phyloP scores from a whole-genome alignment of 2,113 vertebrate genomes.

The Tragelaphus strepsiceros region DNA sequence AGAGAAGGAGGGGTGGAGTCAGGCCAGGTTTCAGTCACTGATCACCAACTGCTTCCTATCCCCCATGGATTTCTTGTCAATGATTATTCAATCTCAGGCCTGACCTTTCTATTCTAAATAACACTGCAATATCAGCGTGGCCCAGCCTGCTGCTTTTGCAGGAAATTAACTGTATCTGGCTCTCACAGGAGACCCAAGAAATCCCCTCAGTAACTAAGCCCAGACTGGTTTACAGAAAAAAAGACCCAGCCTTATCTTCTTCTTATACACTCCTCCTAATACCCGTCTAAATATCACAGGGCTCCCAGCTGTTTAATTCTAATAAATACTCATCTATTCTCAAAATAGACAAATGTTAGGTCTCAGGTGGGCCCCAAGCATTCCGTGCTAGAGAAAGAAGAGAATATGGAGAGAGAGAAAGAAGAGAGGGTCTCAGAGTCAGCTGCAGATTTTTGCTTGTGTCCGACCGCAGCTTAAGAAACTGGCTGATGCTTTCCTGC shows the following conservation, averaged over 20 bases:
- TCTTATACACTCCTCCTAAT: constrained; percentile 78
- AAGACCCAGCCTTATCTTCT: constrained; percentile 76
- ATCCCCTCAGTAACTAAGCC: constrained; percentile 71
- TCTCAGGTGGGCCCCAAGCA: constrained; percentile 73
- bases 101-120: constrained; percentile 85
- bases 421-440: background rate
- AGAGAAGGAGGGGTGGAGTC: background rate
- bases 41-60: constrained; percentile 45
- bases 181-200: constrained; percentile 75
- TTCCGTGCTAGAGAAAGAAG: background rate
- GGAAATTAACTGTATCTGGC: constrained; percentile 80
- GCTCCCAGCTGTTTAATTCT: constrained; percentile 83
- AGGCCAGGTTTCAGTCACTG: constrained; percentile 29
- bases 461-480: background rate
- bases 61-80: constrained; percentile 82
- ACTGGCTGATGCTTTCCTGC: background rate
- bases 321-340: constrained; percentile 81
- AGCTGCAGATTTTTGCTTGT: background rate
- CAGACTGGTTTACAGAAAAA: constrained; percentile 60
- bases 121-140: constrained; percentile 77
- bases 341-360: constrained; percentile 81
- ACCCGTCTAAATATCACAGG: constrained; percentile 86
- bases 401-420: background rate
- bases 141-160: constrained; percentile 74
- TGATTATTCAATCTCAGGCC: constrained; percentile 84